Evolutionary conservation across 1,140 invertebrate species (phyloP), one percentile per base, ranked within the genome.

Genomic region (Dolichoris vasculosae): DNA sequence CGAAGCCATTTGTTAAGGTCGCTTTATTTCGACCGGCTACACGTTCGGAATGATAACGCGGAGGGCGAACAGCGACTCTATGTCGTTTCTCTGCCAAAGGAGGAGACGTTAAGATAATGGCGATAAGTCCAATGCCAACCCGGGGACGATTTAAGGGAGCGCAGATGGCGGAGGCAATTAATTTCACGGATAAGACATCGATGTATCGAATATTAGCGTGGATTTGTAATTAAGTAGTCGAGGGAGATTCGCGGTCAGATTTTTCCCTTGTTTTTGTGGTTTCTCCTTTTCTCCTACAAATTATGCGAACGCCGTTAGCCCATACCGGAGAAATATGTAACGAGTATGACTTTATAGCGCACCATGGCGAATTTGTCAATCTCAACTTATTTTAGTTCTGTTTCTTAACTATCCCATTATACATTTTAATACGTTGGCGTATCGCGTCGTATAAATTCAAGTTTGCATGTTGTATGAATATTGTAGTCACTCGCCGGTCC

Each of bases 91-190:
- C 82, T 83, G 69, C 55, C 38, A 75, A 82, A 71, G 46, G 67
- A 38, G 32, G 48, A 43, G 69, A 46, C 38, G 71, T 69, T 38
- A 59, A 81, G 79, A 81, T 81, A 81, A 67, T 81, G 43, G 79
- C 71, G 26, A 83, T 83, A 75, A 83, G 73, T 76, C 71, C 51
- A 23, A 46, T 17, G 26, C 17, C 35, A 48, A 51, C 11, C 2
- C 0, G 13, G 63, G 32, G 3, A 59, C 17, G 13, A 59, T 78
- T 78, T n/a, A 78, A n/a, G 76, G 51, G 23, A 6, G 13, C 48
- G 32, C 48, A 78, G 76, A 78, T 78, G 46, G 48, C 48, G 35
- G 35, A 32, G n/a, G 17, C 51, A 38, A 78, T 78, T 55, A 59
- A 17, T 78, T 78, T 23, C 32, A 2, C 8, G 17, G 1, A 38